phyloP scores from a whole-genome alignment of 2,888 invertebrate genomes.

The Eupithecia inturbata region DNA sequence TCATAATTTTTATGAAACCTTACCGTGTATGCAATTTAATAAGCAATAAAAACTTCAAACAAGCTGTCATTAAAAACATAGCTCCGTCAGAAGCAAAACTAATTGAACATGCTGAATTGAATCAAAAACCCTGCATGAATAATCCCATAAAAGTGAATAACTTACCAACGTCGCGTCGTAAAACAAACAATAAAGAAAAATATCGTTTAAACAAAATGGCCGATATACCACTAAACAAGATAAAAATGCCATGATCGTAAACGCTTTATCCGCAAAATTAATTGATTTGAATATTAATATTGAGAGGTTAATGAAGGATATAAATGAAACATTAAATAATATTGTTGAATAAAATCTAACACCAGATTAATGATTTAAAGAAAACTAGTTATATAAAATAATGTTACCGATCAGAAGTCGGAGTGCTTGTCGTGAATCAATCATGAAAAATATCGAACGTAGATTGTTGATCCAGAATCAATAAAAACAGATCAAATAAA shows the following conservation, averaged over 20 bases:
- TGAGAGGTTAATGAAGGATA: conserved; percentile 12
- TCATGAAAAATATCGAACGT: background rate
- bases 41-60: background rate
- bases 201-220: conserved; percentile 43
- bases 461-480: background rate
- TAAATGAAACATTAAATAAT: background rate
- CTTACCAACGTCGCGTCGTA: conserved; percentile 31
- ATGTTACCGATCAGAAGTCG: background rate
- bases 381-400: background rate
- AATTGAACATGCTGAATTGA: conserved; percentile 19
- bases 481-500: conserved; percentile 8
- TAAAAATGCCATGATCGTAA: conserved; percentile 57
- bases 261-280: conserved; percentile 54
- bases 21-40: background rate
- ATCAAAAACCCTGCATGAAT: conserved; percentile 18
- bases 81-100: conserved; percentile 5
- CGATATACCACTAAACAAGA: conserved; percentile 42
- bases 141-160: conserved; percentile 19
- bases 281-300: conserved; percentile 49
- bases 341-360: background rate
- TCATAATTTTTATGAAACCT: background rate
- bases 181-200: conserved; percentile 46
- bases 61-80: background rate
- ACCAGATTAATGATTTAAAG: background rate
- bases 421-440: background rate